Conservation (phyloP, 2,888 invertebrate genomes). For the Pammene fasciana region DNA sequence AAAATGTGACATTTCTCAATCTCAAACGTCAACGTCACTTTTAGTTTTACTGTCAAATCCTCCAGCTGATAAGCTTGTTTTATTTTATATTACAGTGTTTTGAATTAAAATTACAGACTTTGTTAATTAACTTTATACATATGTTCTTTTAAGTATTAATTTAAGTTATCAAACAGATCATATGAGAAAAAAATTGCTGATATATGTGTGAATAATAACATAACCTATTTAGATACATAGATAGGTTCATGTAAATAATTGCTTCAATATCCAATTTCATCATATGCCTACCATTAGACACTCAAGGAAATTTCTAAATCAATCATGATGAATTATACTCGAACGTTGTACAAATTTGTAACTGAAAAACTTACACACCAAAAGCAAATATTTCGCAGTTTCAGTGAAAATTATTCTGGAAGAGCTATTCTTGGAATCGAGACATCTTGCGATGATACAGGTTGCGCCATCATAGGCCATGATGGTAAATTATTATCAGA, state of each 20-base stretch:
- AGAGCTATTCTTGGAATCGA: slow-evolving; percentile 93
- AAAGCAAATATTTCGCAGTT: neutral
- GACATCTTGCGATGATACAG: slow-evolving; percentile 99
- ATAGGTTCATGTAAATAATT: slow-evolving; percentile 8
- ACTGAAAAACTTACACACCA: neutral
- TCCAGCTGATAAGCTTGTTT: neutral
- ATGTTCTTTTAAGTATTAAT: neutral
- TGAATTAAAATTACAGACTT: neutral
- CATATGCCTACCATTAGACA: neutral
- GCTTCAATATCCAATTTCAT: slow-evolving; percentile 1
- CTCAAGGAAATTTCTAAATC: neutral
- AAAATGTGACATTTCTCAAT: too few relatives aligned
- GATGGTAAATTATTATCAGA: slow-evolving; percentile 91
- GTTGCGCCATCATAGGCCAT: slow-evolving; percentile 92
- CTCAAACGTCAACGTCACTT: too few relatives aligned
- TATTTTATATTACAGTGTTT: neutral
- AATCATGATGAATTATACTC: slow-evolving; percentile 21
- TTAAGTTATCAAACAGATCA: neutral
- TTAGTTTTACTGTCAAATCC: neutral
- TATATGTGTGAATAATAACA: neutral
- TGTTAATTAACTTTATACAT: neutral
- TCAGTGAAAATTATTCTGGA: slow-evolving; percentile 17
- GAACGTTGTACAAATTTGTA: neutral
- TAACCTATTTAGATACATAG: neutral
- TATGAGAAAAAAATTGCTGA: neutral